Percentiles rank a stretch among this genome's conserved stretches.
These are phyloP conservation scores for Erethizon dorsatum DNA, from an alignment of 2,797 vertebrate genomes.

Conservation along the genomic window DNA sequence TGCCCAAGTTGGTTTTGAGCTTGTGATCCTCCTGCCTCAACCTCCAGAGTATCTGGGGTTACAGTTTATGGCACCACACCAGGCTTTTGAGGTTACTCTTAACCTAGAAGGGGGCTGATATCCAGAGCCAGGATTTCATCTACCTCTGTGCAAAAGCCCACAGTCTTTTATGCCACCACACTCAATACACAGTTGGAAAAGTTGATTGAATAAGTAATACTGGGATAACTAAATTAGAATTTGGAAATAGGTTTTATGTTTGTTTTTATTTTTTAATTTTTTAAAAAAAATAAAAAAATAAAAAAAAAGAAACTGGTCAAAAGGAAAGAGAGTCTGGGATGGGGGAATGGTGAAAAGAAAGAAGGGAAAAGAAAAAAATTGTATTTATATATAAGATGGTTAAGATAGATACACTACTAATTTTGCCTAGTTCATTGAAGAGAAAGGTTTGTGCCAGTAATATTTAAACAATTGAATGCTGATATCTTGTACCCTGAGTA, in stretches of 20 bases:
- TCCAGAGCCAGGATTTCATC: neutral
- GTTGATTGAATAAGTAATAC: neutral
- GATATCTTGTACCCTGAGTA: no score
- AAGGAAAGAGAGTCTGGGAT: no score
- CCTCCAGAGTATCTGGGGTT: neutral
- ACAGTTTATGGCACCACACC: neutral
- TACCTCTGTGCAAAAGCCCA: neutral
- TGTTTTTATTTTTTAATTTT: neutral
- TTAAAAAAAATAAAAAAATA: no score
- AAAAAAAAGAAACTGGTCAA: no score
- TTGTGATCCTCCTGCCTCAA: neutral
- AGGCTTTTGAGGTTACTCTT: neutral
- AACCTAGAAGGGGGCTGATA: neutral
- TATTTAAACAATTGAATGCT: no score
- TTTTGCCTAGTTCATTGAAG: no score
- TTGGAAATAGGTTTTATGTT: neutral
- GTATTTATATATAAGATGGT: no score
- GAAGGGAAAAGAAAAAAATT: no score
- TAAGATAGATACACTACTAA: no score
- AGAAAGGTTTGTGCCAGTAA: no score
- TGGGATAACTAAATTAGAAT: neutral
- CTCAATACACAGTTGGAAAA: neutral
- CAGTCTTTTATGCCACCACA: neutral
- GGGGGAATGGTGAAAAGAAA: no score
- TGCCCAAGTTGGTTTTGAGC: neutral